A percentile compares a stretch with the other conserved stretches of the same genome.
These are phyloP conservation scores for Silurus lanzhouensis DNA, from an alignment of 2,797 vertebrate species.

Conservation along the genomic window DNA sequence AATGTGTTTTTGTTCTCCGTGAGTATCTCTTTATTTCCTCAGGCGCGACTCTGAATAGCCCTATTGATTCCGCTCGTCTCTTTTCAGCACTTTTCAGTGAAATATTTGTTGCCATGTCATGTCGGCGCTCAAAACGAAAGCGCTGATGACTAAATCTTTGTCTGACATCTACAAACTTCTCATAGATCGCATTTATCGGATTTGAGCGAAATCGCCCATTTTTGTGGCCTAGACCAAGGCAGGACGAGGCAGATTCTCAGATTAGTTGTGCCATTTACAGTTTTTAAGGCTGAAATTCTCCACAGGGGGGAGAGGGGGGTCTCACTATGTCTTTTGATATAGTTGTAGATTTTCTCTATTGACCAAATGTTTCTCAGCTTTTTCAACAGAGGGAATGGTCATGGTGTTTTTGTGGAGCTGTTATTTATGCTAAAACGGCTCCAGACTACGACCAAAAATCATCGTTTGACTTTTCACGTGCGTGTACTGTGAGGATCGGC, in stretches of 20 bases:
- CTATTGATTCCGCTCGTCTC: constrained; percentile 37
- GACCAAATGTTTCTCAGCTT: not conserved
- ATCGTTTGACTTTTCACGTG: too few relatives aligned
- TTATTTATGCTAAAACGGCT: not conserved
- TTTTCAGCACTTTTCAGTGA: constrained; percentile 14
- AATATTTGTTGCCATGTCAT: constrained; percentile 28
- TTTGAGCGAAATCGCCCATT: constrained; percentile 22
- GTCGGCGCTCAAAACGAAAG: constrained; percentile 5
- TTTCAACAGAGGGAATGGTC: not conserved
- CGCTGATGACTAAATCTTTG: constrained; percentile 46
- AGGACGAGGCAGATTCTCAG: not conserved
- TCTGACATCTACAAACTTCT: constrained; percentile 31
- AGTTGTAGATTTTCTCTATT: not conserved
- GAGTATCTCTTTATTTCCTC: constrained; percentile 28
- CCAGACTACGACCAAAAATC: too few relatives aligned
- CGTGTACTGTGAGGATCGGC: too few relatives aligned
- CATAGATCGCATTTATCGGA: constrained; percentile 17
- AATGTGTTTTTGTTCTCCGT: constrained; percentile 40
- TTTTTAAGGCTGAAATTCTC: constrained; percentile 21
- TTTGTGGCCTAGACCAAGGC: not conserved
- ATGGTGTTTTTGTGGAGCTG: too few relatives aligned
- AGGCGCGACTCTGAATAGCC: constrained; percentile 38
- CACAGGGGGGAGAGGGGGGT: not conserved
- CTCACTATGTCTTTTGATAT: constrained; percentile 6
- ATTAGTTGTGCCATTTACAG: constrained; percentile 8